phyloP scores from a whole-genome alignment of 2,888 invertebrate genomes.

The Drosophila helvetica region DNA sequence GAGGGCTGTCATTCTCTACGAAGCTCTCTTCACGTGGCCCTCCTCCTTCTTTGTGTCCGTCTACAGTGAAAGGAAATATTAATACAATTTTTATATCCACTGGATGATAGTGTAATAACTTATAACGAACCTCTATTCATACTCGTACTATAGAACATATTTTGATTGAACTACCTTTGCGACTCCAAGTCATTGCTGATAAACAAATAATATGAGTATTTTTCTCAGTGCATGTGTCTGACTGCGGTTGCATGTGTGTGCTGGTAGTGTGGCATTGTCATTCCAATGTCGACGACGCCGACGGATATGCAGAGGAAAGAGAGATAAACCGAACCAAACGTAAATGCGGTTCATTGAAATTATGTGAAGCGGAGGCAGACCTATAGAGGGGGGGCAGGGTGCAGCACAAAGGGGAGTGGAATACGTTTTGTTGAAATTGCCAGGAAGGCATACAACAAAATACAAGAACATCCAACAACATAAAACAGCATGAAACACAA shows the following conservation, averaged over 20 bases:
- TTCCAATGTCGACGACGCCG: conserved; percentile 43
- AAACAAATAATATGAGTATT: too few species aligned
- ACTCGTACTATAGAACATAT: too few species aligned
- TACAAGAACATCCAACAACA: conserved; percentile 2
- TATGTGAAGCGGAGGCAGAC: conserved; percentile 52
- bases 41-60: not conserved
- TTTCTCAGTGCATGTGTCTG: conserved; percentile 4
- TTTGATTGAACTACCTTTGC: too few species aligned
- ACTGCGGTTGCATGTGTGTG: not conserved
- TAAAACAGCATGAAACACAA: not conserved
- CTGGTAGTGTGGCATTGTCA: conserved; percentile 53
- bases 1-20: conserved; percentile 36
- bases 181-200: too few species aligned
- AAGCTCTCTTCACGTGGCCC: not conserved
- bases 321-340: conserved; percentile 49
- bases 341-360: conserved; percentile 73
- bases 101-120: too few species aligned
- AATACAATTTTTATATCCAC: too few species aligned
- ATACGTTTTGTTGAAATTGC: conserved; percentile 22
- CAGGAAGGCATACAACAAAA: conserved; percentile 10
- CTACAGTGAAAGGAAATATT: not conserved
- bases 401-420: not conserved
- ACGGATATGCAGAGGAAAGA: conserved; percentile 27
- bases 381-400: not conserved
- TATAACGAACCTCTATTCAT: too few species aligned